phyloP scores from a whole-genome alignment of 1,140 invertebrate species.

The Drosophila littoralis region DNA sequence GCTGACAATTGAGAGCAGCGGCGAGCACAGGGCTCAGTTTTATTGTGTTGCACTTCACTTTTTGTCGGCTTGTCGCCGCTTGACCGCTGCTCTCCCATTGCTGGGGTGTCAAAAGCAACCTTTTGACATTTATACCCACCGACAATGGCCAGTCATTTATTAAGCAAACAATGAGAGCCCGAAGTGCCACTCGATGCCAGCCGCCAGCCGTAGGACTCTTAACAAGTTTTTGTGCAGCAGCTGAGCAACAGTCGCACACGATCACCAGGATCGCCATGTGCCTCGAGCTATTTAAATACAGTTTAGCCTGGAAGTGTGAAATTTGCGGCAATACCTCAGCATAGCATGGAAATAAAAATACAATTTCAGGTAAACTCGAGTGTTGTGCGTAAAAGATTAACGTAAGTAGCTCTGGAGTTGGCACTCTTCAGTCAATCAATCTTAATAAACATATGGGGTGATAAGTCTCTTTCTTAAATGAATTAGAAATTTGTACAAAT shows the following conservation, averaged over 20 bases:
- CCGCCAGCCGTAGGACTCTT: conserved; percentile 27
- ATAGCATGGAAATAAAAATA: not conserved
- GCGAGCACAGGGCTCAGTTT: conserved; percentile 2
- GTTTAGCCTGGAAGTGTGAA: conserved; percentile 58
- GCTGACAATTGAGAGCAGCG: conserved; percentile 22
- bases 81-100: conserved; percentile 61
- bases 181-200: conserved; percentile 52
- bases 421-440: conserved; percentile 3
- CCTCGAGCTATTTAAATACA: conserved; percentile 60
- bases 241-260: conserved; percentile 47
- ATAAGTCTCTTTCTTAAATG: not conserved
- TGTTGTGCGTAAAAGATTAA: not conserved
- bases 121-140: conserved; percentile 75
- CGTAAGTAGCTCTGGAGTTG: not conserved
- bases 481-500: too few relatives aligned
- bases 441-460: not conserved
- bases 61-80: conserved; percentile 47
- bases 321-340: conserved; percentile 10
- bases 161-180: conserved; percentile 66
- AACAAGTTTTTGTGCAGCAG: conserved; percentile 59
- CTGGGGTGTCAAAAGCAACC: conserved; percentile 69
- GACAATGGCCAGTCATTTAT: conserved; percentile 76
- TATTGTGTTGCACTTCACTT: conserved; percentile 33
- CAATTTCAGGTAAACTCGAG: conserved; percentile 22
- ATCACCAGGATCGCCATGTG: conserved; percentile 23